These are phyloP conservation scores for Drosophila aff. DNA, from an alignment of 1,140 invertebrate species.

Conservation along the genomic window DNA sequence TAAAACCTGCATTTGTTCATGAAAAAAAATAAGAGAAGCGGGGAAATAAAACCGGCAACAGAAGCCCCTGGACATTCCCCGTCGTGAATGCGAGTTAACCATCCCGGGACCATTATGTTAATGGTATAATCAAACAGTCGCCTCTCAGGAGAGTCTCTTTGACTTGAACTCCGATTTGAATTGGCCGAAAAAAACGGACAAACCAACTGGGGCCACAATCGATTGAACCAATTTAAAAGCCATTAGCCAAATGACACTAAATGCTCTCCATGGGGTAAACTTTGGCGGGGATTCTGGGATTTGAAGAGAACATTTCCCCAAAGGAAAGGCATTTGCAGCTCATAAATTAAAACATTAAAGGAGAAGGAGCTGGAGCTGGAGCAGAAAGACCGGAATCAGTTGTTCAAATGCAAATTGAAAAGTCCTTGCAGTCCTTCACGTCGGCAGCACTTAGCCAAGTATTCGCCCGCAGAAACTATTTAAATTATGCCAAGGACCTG, in stretches of 20 bases:
- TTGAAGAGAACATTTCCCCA: constrained; percentile 25
- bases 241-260: constrained; percentile 79
- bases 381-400: neutral
- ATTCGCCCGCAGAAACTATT: constrained; percentile 81
- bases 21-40: neutral
- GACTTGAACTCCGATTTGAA: constrained; percentile 23
- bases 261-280: constrained; percentile 58
- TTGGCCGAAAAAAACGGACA: constrained; percentile 19
- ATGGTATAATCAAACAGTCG: constrained; percentile 46
- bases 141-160: constrained; percentile 15
- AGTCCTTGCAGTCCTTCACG: constrained; percentile 10
- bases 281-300: constrained; percentile 11
- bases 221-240: constrained; percentile 68
- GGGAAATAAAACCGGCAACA: neutral
- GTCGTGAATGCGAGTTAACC: neutral
- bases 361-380: neutral
- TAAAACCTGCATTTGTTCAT: neutral
- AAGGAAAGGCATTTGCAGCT: constrained; percentile 43
- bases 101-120: constrained; percentile 27
- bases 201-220: constrained; percentile 12
- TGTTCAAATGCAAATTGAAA: constrained; percentile 68
- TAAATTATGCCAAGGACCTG: constrained; percentile 67
- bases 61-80: neutral
- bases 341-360: constrained; percentile 78
- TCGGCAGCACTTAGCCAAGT: constrained; percentile 69